Evolutionary conservation across 2,797 vertebrate genomes (phyloP).

Genomic region (Leucoraja ocellata): DNA sequence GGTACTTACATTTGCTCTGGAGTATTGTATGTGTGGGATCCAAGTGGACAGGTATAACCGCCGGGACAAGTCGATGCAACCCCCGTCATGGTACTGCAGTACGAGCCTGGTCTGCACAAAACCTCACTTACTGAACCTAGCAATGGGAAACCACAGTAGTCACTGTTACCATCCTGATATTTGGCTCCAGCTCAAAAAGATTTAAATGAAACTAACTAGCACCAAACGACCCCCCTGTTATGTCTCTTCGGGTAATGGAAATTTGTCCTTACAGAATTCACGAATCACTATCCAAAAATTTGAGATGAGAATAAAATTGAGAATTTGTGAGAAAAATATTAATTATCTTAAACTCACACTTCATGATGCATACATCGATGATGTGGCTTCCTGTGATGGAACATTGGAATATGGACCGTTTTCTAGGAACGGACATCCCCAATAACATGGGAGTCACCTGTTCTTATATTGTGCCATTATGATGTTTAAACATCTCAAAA

Average conservation of each 20-base stretch:
- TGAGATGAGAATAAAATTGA: too few relatives aligned
- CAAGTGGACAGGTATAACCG: constrained; percentile 75
- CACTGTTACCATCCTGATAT: not conserved
- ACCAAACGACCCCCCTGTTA: too few relatives aligned
- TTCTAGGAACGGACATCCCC: too few relatives aligned
- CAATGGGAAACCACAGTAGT: not conserved
- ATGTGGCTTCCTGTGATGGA: too few relatives aligned
- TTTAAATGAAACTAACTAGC: not conserved
- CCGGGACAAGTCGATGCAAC: constrained; percentile 67
- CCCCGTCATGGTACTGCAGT: constrained; percentile 66
- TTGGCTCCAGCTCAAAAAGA: not conserved
- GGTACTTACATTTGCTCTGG: constrained; percentile 72
- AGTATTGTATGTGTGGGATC: constrained; percentile 64
- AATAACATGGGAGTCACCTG: too few relatives aligned
- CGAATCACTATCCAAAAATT: too few relatives aligned
- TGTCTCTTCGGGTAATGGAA: too few relatives aligned
- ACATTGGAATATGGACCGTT: too few relatives aligned
- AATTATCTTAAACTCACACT: too few relatives aligned
- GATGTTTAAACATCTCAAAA: not conserved
- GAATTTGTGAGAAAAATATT: too few relatives aligned
- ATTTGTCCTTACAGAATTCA: too few relatives aligned
- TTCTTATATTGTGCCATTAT: not conserved
- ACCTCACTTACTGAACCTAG: constrained; percentile 72
- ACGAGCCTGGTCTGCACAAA: constrained; percentile 71
- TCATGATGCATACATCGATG: too few relatives aligned